Evolutionary conservation across 2,888 invertebrate species (phyloP), one percentile per base, ranked within the genome.

Genomic region (Nemotelus pantherinus): DNA sequence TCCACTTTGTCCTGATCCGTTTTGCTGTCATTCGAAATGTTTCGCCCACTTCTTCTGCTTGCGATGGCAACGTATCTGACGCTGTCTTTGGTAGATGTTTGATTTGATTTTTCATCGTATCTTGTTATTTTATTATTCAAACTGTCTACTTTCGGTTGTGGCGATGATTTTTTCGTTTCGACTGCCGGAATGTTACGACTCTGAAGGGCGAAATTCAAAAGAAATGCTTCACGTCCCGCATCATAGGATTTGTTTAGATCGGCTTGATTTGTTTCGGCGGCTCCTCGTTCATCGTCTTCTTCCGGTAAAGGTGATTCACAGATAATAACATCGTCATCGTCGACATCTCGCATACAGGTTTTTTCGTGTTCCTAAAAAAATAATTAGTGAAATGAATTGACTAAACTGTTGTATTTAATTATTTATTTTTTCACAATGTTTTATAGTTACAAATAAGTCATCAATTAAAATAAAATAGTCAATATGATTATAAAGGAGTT

Each of bases 181-280:
- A 43, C 39, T 39, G 63, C 10, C 47, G 76, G 72, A 74, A 76
- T 78, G 44, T 75, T 80, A 78, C 82, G 80, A 79, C 81, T 82
- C 81, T 84, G 84, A 79, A 89, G 84, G 78, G 85, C 83, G 81
- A 89, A 89, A 83, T 89, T 89, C 43, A 88, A 84, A 80, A 89
- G 84, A 82, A 89, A 89, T 80, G 88, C 86, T 81, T 83, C 84
- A 2, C 85, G 83, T 55, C 83, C 80, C 81, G 85, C 85, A 80
- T 82, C 82, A 77, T 85, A 82, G 3, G 68, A 57, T 72, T 77
- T 74, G 48, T 74, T 63, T 10, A 50, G 60, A 41, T 41, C 2
- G 48, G 45, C 47, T 63, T 47, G 47, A 4, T 41, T 39, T 85
- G 81, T 80, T 86, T 85, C n/a, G 81, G 81, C 43, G 84, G 77